phyloP scores from a whole-genome alignment of 2,797 vertebrate genomes.

The Morelia viridis region DNA sequence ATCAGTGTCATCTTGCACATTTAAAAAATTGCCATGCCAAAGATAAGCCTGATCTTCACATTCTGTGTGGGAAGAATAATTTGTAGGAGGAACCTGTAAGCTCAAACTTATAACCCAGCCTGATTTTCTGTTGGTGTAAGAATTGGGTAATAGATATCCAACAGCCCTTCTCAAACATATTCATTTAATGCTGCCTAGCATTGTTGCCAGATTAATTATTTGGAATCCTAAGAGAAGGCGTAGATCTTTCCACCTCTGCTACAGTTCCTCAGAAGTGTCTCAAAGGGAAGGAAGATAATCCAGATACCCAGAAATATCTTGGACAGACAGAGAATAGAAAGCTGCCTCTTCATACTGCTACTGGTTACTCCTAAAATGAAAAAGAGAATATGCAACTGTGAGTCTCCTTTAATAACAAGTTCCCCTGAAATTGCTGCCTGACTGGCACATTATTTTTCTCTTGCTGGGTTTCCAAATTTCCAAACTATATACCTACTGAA shows the following conservation, averaged over 20 bases:
- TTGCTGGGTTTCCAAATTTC: neutral
- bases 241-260: neutral
- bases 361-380: neutral
- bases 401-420: neutral
- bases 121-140: neutral
- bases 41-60: neutral
- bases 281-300: neutral
- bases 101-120: neutral
- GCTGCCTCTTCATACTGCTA: neutral
- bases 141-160: neutral
- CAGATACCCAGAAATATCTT: neutral
- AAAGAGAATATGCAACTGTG: neutral
- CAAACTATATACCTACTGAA: neutral
- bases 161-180: neutral
- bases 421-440: neutral
- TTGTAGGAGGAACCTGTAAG: neutral
- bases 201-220: neutral
- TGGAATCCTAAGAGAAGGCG: neutral
- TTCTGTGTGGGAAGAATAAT: neutral
- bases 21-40: neutral
- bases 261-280: neutral
- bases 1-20: neutral
- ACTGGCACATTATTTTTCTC: neutral
- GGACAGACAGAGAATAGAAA: neutral
- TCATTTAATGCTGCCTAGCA: neutral